Conservation (phyloP, 2,888 invertebrate genomes). For the Andrena haemorrhoa region DNA sequence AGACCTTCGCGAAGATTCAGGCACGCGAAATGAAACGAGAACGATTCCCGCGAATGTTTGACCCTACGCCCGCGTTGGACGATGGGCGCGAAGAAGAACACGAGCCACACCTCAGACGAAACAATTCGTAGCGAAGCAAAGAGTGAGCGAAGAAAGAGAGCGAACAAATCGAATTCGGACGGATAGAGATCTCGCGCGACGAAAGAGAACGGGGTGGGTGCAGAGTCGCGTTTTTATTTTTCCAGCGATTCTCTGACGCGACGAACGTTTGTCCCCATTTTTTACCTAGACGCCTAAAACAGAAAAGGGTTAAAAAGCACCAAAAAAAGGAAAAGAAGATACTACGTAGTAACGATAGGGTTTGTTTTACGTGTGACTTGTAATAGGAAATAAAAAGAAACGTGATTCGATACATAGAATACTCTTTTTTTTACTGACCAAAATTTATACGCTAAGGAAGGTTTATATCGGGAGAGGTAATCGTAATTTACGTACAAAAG, state of each 20-base stretch:
- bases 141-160: not conserved
- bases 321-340: constrained; percentile 10
- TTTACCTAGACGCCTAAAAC: constrained; percentile 66
- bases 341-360: constrained; percentile 34
- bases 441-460: constrained; percentile 59
- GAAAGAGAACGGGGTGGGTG: constrained; percentile 25
- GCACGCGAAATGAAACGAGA: not conserved
- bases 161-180: constrained; percentile 6
- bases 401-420: constrained; percentile 54
- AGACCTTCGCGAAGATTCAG: not conserved
- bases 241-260: constrained; percentile 60
- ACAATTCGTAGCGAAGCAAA: not conserved
- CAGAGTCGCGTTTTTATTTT: constrained; percentile 58
- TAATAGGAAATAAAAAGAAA: constrained; percentile 22
- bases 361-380: constrained; percentile 59
- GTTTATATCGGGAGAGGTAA: constrained; percentile 41
- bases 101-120: constrained; percentile 28
- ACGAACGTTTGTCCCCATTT: constrained; percentile 56
- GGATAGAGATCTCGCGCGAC: not conserved
- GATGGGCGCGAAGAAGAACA: constrained; percentile 15
- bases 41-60: not conserved
- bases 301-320: not conserved
- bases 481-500: constrained; percentile 27
- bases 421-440: constrained; percentile 60
- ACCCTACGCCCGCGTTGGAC: constrained; percentile 1